These are phyloP conservation scores for Uromys caudimaculatus DNA, from an alignment of 2,797 vertebrate genomes.

Conservation along the genomic window DNA sequence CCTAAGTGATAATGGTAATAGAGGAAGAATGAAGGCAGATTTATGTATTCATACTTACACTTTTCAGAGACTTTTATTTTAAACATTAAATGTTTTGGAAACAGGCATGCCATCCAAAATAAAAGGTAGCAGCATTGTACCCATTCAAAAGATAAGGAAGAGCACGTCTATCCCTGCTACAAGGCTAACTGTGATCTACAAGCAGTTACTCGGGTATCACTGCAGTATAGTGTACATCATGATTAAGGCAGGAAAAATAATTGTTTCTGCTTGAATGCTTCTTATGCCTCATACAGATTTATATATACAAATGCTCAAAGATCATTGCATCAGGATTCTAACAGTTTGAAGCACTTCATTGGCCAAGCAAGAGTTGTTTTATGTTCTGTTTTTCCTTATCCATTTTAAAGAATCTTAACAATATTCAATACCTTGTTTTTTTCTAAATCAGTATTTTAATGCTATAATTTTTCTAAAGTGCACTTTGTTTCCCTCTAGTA, in stretches of 20 bases:
- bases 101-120: not conserved
- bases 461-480: not conserved
- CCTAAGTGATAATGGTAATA: not conserved
- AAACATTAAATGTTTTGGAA: conserved; percentile 11
- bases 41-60: not conserved
- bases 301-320: not conserved
- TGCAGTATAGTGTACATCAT: conserved; percentile 2
- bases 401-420: not conserved
- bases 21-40: not conserved
- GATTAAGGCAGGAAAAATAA: not conserved
- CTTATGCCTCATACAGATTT: not conserved
- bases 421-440: not conserved
- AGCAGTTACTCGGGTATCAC: not conserved
- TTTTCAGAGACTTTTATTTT: not conserved
- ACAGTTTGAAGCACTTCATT: not conserved
- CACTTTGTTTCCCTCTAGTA: not conserved
- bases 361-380: not conserved
- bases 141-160: not conserved
- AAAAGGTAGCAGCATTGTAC: not conserved
- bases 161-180: not conserved
- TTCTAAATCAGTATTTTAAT: not conserved
- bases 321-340: not conserved
- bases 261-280: conserved; percentile 18
- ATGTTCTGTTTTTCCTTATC: not conserved
- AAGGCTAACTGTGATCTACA: not conserved